Evolutionary conservation across 1,140 invertebrate species (phyloP), one percentile per base, ranked within the genome.

Genomic region (Diorhabda elongata): DNA sequence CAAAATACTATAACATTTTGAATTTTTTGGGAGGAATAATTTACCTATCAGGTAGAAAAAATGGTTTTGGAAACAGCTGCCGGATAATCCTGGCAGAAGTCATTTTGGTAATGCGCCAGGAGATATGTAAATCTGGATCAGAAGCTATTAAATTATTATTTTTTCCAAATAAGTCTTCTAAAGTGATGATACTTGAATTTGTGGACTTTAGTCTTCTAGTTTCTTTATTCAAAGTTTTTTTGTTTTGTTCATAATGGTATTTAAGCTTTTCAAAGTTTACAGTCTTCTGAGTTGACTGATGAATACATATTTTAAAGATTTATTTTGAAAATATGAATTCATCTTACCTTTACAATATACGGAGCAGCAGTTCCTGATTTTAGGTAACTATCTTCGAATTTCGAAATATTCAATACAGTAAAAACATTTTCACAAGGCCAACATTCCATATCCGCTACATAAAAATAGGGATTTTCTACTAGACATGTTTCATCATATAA

Each of bases 401-500:
- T 62, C 67, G 73, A 70, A 52, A 76, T 76, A 52, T 79, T 78
- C 68, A 81, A 68, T 70, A 92, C 81, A 70, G 86, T 86, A 73
- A 85, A 81, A 0, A 91, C 83, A 75, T 84, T 81, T 77, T 86
- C 87, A 75, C 91, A 92, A 5, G 90, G 89, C 89, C 89, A 91
- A 76, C 91, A 92, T 75, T 92, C 90, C 83, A 92, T 87, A 74
- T 90, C 87, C 2, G 83, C 79, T 5, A 91, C 84, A 74, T 85
- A 83, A 76, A 91, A 92, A 75, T 87, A 91, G 63, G 90, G 91
- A 81, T 93, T 92, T 78, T 89, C 85, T 44, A 92, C 78, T 52
- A 93, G 79, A 79, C 91, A 93, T 78, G 87, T 88, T 82, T 93
- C 91, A 83, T 92, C 90, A 76, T 92, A 91, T 68, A 87, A 87